A percentile compares a stretch with the other conserved stretches of the same genome.
Conservation (phyloP, 2,797 vertebrate species). For the Astyanax mexicanus region DNA sequence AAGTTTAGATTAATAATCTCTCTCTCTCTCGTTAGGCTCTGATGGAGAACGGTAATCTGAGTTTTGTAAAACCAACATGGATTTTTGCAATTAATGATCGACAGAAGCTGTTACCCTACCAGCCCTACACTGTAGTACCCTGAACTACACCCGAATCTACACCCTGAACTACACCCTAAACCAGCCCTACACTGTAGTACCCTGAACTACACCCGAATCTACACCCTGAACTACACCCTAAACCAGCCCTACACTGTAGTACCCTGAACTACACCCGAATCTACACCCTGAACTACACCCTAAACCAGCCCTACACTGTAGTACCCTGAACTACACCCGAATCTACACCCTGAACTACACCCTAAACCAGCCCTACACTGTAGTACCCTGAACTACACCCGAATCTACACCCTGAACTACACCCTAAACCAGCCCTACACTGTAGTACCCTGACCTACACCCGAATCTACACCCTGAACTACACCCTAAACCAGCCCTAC, state of each 20-base stretch:
- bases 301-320: slow-evolving; percentile 89
- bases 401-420: too few relatives aligned
- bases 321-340: slow-evolving; percentile 74
- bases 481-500: too few relatives aligned
- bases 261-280: slow-evolving; percentile 67
- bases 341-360: too few relatives aligned
- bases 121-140: slow-evolving; percentile 89
- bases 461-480: too few relatives aligned
- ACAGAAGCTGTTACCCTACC: slow-evolving; percentile 87
- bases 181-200: slow-evolving; percentile 89
- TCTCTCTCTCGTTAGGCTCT: slow-evolving; percentile 79
- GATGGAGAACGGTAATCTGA: slow-evolving; percentile 86
- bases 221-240: too few relatives aligned
- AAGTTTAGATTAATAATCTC: too few relatives aligned
- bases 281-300: too few relatives aligned
- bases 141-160: slow-evolving; percentile 52
- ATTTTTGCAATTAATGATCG: slow-evolving; percentile 88
- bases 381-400: too few relatives aligned
- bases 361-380: too few relatives aligned
- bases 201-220: slow-evolving; percentile 62
- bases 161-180: too few relatives aligned
- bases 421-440: too few relatives aligned
- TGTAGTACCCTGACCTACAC: too few relatives aligned
- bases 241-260: slow-evolving; percentile 89
- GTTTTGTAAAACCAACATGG: slow-evolving; percentile 89